phyloP scores from a whole-genome alignment of 2,797 vertebrate species.

The Chelon auratus region DNA sequence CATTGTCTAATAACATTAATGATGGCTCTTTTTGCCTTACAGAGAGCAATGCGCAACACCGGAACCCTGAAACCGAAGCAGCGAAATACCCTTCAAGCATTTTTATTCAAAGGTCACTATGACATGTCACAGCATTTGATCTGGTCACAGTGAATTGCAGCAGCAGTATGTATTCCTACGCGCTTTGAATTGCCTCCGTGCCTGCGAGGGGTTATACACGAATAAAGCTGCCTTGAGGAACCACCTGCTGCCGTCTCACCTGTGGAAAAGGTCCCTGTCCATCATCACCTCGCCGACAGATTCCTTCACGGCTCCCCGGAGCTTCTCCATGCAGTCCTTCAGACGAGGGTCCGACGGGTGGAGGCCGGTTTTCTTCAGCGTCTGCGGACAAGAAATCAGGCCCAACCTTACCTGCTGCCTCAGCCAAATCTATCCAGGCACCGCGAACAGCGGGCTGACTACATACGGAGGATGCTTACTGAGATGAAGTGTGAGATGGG shows the following conservation, averaged over 20 bases:
- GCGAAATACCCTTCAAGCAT: not conserved
- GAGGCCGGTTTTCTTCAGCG: conserved; percentile 88
- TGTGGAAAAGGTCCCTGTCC: conserved; percentile 89
- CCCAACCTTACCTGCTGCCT: not conserved
- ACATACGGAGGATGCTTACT: conserved; percentile 64
- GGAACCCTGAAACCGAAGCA: too few species aligned
- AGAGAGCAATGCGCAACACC: not conserved
- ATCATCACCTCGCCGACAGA: conserved; percentile 86
- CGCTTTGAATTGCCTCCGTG: not conserved
- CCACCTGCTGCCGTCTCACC: conserved; percentile 71
- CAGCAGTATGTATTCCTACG: not conserved
- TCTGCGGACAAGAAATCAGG: conserved; percentile 67
- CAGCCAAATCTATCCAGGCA: not conserved
- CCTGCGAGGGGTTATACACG: not conserved
- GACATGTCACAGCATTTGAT: too few species aligned
- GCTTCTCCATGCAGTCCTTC: conserved; percentile 86
- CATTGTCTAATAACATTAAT: not conserved
- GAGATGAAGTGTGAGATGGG: conserved; percentile 87
- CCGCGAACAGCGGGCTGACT: not conserved
- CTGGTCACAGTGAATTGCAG: not conserved
- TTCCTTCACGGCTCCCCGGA: conserved; percentile 78
- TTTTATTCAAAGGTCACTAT: not conserved
- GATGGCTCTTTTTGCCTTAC: not conserved
- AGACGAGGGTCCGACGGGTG: conserved; percentile 90
- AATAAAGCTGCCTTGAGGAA: rapidly evolving